A percentile compares a stretch with the other conserved stretches of the same genome.
phyloP scores from a whole-genome alignment of 2,888 invertebrate species.

The Drosophila sordidula region DNA sequence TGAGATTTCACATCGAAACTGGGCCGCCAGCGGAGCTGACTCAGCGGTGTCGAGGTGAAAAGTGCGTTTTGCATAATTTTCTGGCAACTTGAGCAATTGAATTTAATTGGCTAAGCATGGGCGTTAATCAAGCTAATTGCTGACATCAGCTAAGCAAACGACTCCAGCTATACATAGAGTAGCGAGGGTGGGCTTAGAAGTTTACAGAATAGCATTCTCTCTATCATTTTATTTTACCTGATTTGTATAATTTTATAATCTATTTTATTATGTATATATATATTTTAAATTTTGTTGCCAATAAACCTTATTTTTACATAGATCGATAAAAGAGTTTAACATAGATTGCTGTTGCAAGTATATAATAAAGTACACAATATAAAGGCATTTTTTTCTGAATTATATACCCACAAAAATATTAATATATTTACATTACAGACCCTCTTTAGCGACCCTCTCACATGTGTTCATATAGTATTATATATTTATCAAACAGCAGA shows the following conservation, averaged over 20 bases:
- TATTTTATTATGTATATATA: no score
- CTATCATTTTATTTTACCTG: no score
- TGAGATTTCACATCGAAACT: slow-evolving; percentile 29
- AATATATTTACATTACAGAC: not conserved
- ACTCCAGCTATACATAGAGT: slow-evolving; percentile 24
- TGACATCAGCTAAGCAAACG: slow-evolving; percentile 56
- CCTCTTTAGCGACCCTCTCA: slow-evolving; percentile 26
- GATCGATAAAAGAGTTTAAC: no score
- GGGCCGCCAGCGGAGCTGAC: slow-evolving; percentile 37
- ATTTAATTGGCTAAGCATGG: slow-evolving; percentile 59
- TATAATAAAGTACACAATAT: no score
- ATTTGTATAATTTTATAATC: no score
- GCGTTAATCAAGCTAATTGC: slow-evolving; percentile 69
- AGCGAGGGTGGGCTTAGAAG: slow-evolving; percentile 35
- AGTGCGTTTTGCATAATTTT: slow-evolving; percentile 66
- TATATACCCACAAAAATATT: not conserved
- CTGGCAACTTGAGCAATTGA: slow-evolving; percentile 54
- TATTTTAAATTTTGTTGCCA: no score
- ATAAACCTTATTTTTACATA: no score
- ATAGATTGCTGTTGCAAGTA: no score
- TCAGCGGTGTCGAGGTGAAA: slow-evolving; percentile 47
- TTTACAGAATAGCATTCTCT: not conserved
- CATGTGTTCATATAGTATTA: slow-evolving; percentile 27
- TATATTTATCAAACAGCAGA: slow-evolving; percentile 6
- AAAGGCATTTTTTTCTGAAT: no score